Base-by-base conservation (phyloP, 1,140 invertebrate genomes). In the Danaus melanippus region DNA sequence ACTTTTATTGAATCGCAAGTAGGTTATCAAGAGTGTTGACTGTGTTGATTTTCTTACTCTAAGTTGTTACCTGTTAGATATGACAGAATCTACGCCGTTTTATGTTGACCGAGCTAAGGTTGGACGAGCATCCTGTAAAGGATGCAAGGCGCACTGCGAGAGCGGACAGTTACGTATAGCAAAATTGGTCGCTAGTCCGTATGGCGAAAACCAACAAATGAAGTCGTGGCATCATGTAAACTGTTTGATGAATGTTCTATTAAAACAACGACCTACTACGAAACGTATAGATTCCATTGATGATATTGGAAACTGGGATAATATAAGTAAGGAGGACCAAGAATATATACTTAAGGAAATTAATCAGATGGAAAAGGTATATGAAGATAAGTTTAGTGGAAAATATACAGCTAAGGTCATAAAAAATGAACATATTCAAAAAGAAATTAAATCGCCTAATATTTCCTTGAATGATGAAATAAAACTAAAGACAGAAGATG, bases 191-290 rank as follows among this genome's bases (percentile, higher is more conserved):
- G 69, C 91, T 0, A 96, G 94, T 87, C 93, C 93, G 1, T 97
- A 96, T 75, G 90, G 90, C 11, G 92, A 92, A n/a, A 93, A 92
- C 8, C 92, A 92, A 57, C 70, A 71, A 63, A 95, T 96, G 94
- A 97, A 96, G 75, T 89, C 90, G 52, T 97, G 94, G 94, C 90
- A 93, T 76, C 95, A 97, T 75, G 78, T 94, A 0, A 76, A 88
- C 46, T 97, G 95, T 71, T 79, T 97, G 1, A 95, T 96, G 86
- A 93, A 94, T 56, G 90, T 90, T 0, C 93, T 97, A 62, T 83
- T 91, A 12, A 92, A 92, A 68, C 95, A 96, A 64, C 83, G 94
- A 54, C 91, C 93, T 1, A 91, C 92, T 0, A 97, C 95, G 0
- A 95, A 94, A 76, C 91, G 92, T 58, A 94, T 97, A 56, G 93